A percentile compares a stretch with the other conserved stretches of the same genome.
Evolutionary conservation across 2,797 vertebrate species (phyloP).

Genomic region (Danio choprae): DNA sequence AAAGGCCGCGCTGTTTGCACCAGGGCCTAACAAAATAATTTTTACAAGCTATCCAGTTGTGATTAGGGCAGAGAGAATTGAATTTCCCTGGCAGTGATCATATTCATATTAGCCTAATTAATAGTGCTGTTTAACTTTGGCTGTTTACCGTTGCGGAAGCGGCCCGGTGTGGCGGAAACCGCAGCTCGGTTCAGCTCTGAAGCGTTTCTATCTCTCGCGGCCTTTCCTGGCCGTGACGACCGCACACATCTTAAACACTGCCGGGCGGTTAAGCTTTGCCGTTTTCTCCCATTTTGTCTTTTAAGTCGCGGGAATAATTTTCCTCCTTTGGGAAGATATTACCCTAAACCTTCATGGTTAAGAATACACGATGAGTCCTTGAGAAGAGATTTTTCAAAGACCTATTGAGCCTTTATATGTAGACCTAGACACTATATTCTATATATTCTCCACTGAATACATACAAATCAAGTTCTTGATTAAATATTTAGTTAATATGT

Average conservation of each 20-base stretch:
- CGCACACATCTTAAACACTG: slow-evolving; percentile 80
- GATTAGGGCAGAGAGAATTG: slow-evolving; percentile 86
- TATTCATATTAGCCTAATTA: slow-evolving; percentile 91
- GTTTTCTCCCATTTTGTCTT: slow-evolving; percentile 67
- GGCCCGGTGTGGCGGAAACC: slow-evolving; percentile 77
- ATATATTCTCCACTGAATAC: background rate
- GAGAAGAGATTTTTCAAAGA: slow-evolving; percentile 35
- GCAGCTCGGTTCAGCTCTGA: slow-evolving; percentile 70
- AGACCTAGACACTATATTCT: background rate
- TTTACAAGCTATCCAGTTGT: slow-evolving; percentile 88
- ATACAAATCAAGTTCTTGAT: no score
- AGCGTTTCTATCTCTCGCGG: slow-evolving; percentile 75
- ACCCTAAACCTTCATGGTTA: slow-evolving; percentile 77
- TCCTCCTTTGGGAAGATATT: slow-evolving; percentile 78
- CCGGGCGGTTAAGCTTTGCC: slow-evolving; percentile 49
- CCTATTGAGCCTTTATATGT: background rate
- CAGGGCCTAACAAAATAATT: slow-evolving; percentile 87
- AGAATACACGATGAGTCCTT: slow-evolving; percentile 55
- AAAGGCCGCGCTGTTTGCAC: slow-evolving; percentile 82
- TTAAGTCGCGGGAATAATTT: slow-evolving; percentile 80
- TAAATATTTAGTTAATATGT: no score
- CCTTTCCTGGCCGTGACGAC: slow-evolving; percentile 78
- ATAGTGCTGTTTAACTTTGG: slow-evolving; percentile 86
- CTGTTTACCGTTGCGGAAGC: slow-evolving; percentile 78
- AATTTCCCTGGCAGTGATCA: slow-evolving; percentile 86